These are phyloP conservation scores for Embiotoca jacksoni DNA, from an alignment of 2,113 vertebrate species.

Conservation along the genomic window DNA sequence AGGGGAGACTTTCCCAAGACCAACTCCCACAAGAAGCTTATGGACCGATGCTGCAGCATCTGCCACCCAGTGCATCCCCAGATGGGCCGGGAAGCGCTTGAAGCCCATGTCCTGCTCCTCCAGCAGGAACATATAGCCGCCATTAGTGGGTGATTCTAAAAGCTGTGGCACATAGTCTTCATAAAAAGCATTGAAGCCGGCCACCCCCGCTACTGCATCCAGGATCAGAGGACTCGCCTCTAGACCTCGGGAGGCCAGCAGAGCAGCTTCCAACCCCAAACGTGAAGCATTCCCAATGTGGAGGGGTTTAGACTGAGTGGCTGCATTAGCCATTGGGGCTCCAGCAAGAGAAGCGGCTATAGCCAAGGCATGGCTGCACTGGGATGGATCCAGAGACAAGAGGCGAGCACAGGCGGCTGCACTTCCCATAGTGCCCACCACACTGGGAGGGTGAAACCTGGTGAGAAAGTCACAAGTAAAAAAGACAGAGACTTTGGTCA, in stretches of 20 bases:
- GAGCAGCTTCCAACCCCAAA: constrained; percentile 89
- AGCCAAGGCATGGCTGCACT: constrained; percentile 87
- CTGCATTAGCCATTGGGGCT: constrained; percentile 93
- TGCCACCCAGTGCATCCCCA: constrained; percentile 93
- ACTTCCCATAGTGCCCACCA: constrained; percentile 91
- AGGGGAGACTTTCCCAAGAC: constrained; percentile 75
- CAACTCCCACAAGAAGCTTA: constrained; percentile 80
- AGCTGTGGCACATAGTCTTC: constrained; percentile 84
- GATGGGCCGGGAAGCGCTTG: constrained; percentile 91
- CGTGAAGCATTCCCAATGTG: constrained; percentile 90
- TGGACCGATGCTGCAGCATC: constrained; percentile 87
- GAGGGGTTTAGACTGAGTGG: constrained; percentile 90
- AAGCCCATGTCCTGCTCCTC: constrained; percentile 91
- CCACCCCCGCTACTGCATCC: constrained; percentile 86
- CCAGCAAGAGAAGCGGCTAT: constrained; percentile 90
- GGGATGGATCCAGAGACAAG: constrained; percentile 80
- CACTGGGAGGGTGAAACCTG: constrained; percentile 92
- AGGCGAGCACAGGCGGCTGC: constrained; percentile 88
- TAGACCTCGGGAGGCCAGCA: constrained; percentile 88
- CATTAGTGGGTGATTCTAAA: constrained; percentile 61
- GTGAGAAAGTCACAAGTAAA: constrained; percentile 9
- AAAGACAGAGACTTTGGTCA: constrained; percentile 23
- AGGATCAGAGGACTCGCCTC: constrained; percentile 86
- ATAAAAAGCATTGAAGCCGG: constrained; percentile 90
- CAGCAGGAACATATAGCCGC: constrained; percentile 84